phyloP scores from a whole-genome alignment of 2,797 vertebrate genomes.

The Tiaroga cobitis region DNA sequence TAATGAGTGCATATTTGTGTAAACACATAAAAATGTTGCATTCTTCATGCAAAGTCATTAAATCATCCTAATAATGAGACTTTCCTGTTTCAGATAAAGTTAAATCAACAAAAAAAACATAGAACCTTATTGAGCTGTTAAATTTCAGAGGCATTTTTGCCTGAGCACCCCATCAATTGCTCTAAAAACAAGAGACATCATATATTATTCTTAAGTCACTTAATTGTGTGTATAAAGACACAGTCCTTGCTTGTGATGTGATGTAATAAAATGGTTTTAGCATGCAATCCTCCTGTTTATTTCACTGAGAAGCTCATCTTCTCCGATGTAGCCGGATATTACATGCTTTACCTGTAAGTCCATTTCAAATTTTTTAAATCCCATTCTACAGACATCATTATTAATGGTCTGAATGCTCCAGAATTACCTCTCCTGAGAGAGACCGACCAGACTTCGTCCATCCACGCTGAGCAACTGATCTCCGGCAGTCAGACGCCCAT shows the following conservation, averaged over 20 bases:
- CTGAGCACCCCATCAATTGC: not conserved
- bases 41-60: not conserved
- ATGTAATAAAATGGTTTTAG: conserved; percentile 9
- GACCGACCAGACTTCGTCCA: conserved; percentile 93
- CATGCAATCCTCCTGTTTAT: conserved; percentile 31
- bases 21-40: not conserved
- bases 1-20: not conserved
- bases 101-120: not conserved
- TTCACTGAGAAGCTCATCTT: not conserved
- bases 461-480: conserved; percentile 98
- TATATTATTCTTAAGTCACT: not conserved
- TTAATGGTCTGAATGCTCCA: not conserved
- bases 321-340: conserved; percentile 53
- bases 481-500: conserved; percentile 93
- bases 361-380: conserved; percentile 8
- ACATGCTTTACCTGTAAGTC: conserved; percentile 33
- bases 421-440: conserved; percentile 95
- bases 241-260: not conserved
- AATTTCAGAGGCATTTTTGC: not conserved
- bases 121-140: not conserved
- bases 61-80: not conserved
- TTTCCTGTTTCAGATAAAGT: not conserved
- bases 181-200: not conserved
- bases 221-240: not conserved
- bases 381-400: not conserved